Conservation (phyloP, 2,888 invertebrate species). For the Sphinx pinastri region DNA sequence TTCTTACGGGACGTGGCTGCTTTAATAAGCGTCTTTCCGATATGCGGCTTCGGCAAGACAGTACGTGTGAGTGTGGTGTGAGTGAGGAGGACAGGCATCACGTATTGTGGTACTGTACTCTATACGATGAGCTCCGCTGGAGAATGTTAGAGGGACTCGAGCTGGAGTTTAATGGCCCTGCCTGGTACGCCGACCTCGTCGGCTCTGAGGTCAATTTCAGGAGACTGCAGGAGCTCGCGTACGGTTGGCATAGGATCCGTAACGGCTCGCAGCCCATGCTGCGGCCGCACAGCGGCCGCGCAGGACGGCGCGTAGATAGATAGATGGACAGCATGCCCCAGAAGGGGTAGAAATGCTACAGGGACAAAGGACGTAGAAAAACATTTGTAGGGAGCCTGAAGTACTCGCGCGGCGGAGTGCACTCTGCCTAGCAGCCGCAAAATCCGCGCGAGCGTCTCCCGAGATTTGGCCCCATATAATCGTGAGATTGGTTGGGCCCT, state of each 20-base stretch:
- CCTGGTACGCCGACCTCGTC: background rate
- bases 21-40: conserved; percentile 15
- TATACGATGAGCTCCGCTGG: no score
- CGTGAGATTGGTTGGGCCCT: no score
- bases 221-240: background rate
- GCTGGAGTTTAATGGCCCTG: background rate
- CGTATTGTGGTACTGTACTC: conserved; percentile 25
- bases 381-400: no score
- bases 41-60: background rate
- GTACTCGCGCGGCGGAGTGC: no score
- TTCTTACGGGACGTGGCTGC: conserved; percentile 37
- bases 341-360: background rate
- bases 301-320: background rate
- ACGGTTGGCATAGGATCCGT: background rate
- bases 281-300: background rate
- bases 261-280: no score
- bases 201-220: background rate
- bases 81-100: conserved; percentile 14
- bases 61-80: conserved; percentile 8
- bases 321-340: background rate
- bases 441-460: no score
- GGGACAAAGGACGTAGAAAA: background rate
- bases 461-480: no score
- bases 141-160: conserved; percentile 22
- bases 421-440: no score